These are phyloP conservation scores for Seriola rivoliana DNA, from an alignment of 2,113 vertebrate genomes.

Conservation along the genomic window DNA sequence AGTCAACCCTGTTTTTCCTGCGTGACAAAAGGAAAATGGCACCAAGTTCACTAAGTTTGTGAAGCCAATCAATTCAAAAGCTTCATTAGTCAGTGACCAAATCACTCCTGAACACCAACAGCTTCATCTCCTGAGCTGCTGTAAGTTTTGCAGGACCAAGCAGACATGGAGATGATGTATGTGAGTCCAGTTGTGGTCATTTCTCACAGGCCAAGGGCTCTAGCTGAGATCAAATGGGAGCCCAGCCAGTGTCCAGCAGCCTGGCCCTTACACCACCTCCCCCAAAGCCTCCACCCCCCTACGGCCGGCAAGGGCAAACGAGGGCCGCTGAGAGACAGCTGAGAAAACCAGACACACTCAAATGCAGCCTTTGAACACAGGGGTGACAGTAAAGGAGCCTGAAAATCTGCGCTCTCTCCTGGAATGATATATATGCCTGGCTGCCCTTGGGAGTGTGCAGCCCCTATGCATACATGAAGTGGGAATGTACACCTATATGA, in stretches of 20 bases:
- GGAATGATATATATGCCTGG: conserved; percentile 65
- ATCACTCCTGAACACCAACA: neutral
- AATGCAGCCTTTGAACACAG: conserved; percentile 76
- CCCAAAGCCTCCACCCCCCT: conserved; percentile 60
- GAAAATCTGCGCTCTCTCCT: conserved; percentile 53
- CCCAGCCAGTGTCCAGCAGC: conserved; percentile 63
- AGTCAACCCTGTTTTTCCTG: neutral
- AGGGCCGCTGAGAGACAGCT: conserved; percentile 80
- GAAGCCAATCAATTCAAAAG: neutral
- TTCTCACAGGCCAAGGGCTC: conserved; percentile 82
- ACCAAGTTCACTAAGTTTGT: neutral
- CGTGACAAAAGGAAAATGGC: neutral
- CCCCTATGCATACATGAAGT: conserved; percentile 23
- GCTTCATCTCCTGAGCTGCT: conserved; percentile 29
- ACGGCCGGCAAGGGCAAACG: conserved; percentile 66
- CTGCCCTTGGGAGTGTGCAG: conserved; percentile 40
- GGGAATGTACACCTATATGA: conserved; percentile 50
- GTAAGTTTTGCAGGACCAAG: neutral
- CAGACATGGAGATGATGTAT: conserved; percentile 54
- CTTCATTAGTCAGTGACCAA: neutral
- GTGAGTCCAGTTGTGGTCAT: conserved; percentile 80
- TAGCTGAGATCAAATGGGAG: conserved; percentile 79
- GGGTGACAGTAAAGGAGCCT: conserved; percentile 52
- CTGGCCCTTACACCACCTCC: conserved; percentile 46
- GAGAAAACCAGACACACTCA: conserved; percentile 80